Percentiles rank a stretch among this genome's conserved stretches.
phyloP scores from a whole-genome alignment of 92 coral and sea anemone species.

The Phenganax subtilis region DNA sequence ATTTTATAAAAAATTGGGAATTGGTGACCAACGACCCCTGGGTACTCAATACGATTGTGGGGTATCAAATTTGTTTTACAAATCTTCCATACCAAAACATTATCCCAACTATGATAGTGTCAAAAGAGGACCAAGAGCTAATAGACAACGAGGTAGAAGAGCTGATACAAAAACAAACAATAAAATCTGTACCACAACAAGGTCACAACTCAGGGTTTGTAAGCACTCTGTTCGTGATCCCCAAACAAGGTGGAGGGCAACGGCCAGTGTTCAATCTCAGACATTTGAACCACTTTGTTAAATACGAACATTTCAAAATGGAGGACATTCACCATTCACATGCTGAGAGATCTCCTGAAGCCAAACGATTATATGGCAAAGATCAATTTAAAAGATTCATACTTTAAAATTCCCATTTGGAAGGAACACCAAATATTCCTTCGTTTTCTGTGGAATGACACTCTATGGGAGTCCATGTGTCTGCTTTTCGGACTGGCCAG shows the following conservation, averaged over 20 bases:
- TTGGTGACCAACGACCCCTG: not conserved
- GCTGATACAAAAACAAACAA: conserved; percentile 48
- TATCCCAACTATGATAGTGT: not conserved
- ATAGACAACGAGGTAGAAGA: conserved; percentile 38
- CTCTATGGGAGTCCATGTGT: conserved; percentile 23
- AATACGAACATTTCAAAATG: conserved; percentile 55
- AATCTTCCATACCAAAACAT: not conserved
- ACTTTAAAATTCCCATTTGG: conserved; percentile 40
- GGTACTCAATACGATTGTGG: not conserved
- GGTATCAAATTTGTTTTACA: conserved; percentile 12
- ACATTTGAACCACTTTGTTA: conserved; percentile 36
- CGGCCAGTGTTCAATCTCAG: conserved; percentile 47
- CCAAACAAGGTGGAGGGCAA: conserved; percentile 43
- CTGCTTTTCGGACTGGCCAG: conserved; percentile 50
- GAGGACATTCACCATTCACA: conserved; percentile 39
- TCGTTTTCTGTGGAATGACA: conserved; percentile 43
- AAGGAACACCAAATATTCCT: conserved; percentile 46
- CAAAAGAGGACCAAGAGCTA: not conserved
- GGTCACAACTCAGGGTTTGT: not conserved
- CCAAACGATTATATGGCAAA: conserved; percentile 50
- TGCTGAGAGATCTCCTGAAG: conserved; percentile 26
- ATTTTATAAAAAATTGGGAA: conserved; percentile 25
- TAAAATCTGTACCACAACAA: conserved; percentile 26
- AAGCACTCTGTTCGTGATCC: conserved; percentile 8
- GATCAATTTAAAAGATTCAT: conserved; percentile 52